These are phyloP conservation scores for Volucella inanis DNA, from an alignment of 2,888 invertebrate genomes.

Conservation along the genomic window DNA sequence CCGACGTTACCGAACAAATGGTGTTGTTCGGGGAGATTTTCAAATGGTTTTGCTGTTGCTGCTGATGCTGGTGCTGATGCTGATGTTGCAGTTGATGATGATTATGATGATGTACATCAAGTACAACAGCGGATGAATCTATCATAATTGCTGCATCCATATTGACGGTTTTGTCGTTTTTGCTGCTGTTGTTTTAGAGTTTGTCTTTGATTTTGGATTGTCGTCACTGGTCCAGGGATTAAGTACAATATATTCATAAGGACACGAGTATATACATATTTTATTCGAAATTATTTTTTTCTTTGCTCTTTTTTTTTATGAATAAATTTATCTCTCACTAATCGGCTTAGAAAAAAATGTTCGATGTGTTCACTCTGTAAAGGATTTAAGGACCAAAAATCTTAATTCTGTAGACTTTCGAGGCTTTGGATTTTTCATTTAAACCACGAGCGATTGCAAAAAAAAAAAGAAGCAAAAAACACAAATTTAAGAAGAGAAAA, in stretches of 20 bases:
- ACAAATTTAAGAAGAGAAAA: not conserved
- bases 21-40: conserved; percentile 57
- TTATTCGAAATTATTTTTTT: conserved; percentile 4
- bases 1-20: conserved; percentile 29
- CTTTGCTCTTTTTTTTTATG: not conserved
- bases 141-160: conserved; percentile 81
- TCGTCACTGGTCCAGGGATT: conserved; percentile 22
- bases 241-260: conserved; percentile 37
- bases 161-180: conserved; percentile 45
- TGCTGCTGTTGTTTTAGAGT: not conserved
- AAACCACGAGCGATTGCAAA: not conserved
- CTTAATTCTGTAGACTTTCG: not conserved
- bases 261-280: not conserved
- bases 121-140: conserved; percentile 76
- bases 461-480: not conserved
- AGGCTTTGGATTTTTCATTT: conserved; percentile 40
- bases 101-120: conserved; percentile 77
- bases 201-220: conserved; percentile 3
- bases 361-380: not conserved
- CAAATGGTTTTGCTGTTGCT: conserved; percentile 73
- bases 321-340: not conserved
- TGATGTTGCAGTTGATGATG: conserved; percentile 74
- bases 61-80: conserved; percentile 74
- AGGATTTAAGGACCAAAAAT: not conserved
- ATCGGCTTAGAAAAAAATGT: not conserved